Base-by-base conservation (phyloP, 2,797 vertebrate genomes). In the Rhabdomys pumilio region DNA sequence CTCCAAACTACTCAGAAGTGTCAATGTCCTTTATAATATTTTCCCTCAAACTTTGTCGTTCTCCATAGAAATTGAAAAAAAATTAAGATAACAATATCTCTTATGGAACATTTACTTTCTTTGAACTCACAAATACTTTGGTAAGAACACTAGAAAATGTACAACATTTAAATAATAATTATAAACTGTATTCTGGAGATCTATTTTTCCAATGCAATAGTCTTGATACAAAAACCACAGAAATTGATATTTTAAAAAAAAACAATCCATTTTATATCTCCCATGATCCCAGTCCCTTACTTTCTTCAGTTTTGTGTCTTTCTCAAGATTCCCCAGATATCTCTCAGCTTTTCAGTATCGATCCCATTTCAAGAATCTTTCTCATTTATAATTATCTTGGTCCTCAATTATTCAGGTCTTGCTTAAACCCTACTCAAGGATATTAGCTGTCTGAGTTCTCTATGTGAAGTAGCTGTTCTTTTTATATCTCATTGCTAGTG, bases 91-190 rank as follows among this genome's bases (percentile, higher is more conserved):
- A 47, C 84, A 63, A n/a, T 84, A 44, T 82, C 84, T 95, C 26
- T 89, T 94, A n/a, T 26, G 34, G 17, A 57, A 7, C 10, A 81
- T 69, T 79, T 90, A 61, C 13, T 87, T 90, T 85, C 84, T 38
- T 69, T 76, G 34, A 76, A 67, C 22, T 73, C 61, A 44, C 53
- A 67, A 53, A 90, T 65, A 88, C 93, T 73, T 29, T 89, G 81
- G n/a, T n/a, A 93, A 38, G 34, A 26, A 57, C 29, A 69, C 6
- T n/a, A 63, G 41, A 77, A 13, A 19, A 80, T 24, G 20, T 13
- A 8, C 59, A 90, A 89, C 59, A 72, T n/a, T 44, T 76, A 84
- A 26, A 38, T 75, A 79, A 59, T 61, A 44, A 75, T 83, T 55
- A 34, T 1, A 73, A 1, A 6, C 20, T 81, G 19, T 20, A 20